Conservation (phyloP, 2,113 vertebrate genomes). For the Pimephales promelas region DNA sequence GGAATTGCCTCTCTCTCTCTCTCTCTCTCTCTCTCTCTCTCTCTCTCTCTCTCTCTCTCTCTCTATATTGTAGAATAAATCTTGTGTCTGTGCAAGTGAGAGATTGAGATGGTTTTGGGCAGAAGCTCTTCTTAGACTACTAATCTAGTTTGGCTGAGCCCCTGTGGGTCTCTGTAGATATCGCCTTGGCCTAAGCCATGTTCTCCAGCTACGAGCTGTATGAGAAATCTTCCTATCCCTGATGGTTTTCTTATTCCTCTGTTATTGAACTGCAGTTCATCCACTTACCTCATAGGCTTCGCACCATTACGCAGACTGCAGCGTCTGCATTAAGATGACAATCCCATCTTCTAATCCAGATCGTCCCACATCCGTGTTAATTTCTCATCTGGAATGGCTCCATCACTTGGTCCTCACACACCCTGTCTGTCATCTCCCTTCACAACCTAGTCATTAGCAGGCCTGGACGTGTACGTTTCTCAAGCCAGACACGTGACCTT, state of each 20-base stretch:
- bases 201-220: slow-evolving; percentile 9
- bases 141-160: slow-evolving; percentile 40
- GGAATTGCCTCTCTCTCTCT: not conserved
- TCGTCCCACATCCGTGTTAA: not conserved
- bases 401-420: not conserved
- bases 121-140: slow-evolving; percentile 34
- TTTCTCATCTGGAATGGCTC: not conserved
- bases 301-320: slow-evolving; percentile 5
- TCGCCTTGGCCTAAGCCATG: slow-evolving; percentile 21
- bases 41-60: too few species aligned
- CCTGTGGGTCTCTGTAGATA: slow-evolving; percentile 26
- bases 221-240: slow-evolving; percentile 1
- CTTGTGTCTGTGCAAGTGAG: slow-evolving; percentile 27
- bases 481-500: not conserved
- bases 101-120: slow-evolving; percentile 28
- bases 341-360: slow-evolving; percentile 28
- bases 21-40: too few species aligned
- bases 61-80: not conserved
- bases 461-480: not conserved
- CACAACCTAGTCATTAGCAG: not conserved
- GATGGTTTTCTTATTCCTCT: slow-evolving; percentile 3
- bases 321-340: slow-evolving; percentile 15
- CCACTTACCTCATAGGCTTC: slow-evolving; percentile 30
- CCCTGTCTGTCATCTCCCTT: not conserved
- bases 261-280: slow-evolving; percentile 13